Conservation (phyloP, 2,113 vertebrate species). For the Urocitellus parryii region DNA sequence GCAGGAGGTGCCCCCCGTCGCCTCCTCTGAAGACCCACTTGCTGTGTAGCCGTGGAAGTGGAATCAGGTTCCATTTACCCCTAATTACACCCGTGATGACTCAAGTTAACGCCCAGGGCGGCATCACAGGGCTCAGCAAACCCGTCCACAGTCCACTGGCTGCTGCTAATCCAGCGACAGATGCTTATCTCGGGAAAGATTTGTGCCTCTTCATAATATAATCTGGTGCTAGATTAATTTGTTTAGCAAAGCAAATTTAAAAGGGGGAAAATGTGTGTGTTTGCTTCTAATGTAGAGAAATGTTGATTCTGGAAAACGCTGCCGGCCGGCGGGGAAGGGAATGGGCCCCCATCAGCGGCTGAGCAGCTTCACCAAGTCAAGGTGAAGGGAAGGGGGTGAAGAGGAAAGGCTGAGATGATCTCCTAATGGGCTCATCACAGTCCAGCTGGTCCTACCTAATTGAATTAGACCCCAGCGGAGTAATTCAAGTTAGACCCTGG, state of each 20-base stretch:
- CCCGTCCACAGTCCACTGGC: slow-evolving; percentile 78
- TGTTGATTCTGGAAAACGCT: slow-evolving; percentile 1
- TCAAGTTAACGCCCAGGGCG: slow-evolving; percentile 71
- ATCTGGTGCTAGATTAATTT: slow-evolving; percentile 85
- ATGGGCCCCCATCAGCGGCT: rapidly evolving
- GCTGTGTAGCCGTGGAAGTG: slow-evolving; percentile 71
- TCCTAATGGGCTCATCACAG: rapidly evolving
- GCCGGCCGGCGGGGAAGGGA: neutral
- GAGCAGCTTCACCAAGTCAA: rapidly evolving
- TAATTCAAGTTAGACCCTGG: neutral
- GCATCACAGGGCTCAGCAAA: slow-evolving; percentile 65
- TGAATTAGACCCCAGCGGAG: neutral
- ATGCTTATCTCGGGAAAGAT: slow-evolving; percentile 81
- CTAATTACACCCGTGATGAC: slow-evolving; percentile 83
- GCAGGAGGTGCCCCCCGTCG: neutral
- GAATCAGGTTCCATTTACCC: slow-evolving; percentile 78
- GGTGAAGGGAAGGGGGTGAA: neutral
- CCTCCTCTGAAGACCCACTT: slow-evolving; percentile 48
- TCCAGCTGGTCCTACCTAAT: rapidly evolving
- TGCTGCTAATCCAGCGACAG: slow-evolving; percentile 70
- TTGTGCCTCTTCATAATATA: slow-evolving; percentile 73
- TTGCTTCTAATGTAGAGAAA: slow-evolving; percentile 68
- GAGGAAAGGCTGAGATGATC: rapidly evolving
- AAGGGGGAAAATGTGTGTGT: slow-evolving; percentile 26
- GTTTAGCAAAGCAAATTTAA: slow-evolving; percentile 71